Conservation (phyloP, 2,113 vertebrate species). For the Strix aluco region DNA sequence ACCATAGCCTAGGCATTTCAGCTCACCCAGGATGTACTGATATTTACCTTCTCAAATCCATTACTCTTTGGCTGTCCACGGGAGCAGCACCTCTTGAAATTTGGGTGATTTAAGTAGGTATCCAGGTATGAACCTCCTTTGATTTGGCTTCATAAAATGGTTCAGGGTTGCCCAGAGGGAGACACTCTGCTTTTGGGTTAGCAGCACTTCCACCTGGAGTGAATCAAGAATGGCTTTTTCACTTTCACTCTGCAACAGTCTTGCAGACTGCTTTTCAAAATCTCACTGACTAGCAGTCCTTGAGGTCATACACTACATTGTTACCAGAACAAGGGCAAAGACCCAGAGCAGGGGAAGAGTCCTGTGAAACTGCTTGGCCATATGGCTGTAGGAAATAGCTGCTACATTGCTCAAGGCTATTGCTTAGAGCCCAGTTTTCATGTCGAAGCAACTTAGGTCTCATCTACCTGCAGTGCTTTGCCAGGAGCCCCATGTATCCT, state of each 20-base stretch:
- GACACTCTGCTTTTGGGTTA: neutral
- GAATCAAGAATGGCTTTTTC: neutral
- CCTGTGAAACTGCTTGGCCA: neutral
- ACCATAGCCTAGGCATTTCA: neutral
- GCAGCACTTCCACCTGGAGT: neutral
- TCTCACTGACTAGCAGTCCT: neutral
- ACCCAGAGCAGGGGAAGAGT: neutral
- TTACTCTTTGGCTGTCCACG: neutral
- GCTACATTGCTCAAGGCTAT: neutral
- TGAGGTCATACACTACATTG: neutral
- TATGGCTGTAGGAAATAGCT: neutral
- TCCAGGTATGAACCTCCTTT: neutral
- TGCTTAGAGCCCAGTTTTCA: neutral
- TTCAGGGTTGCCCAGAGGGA: neutral
- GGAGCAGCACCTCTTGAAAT: neutral
- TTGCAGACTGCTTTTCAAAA: neutral
- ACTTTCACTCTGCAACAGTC: neutral
- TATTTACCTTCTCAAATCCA: neutral
- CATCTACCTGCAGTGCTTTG: neutral
- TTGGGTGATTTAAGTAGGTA: neutral
- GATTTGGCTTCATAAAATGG: neutral
- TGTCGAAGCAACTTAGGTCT: neutral
- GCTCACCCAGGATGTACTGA: neutral
- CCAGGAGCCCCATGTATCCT: neutral
- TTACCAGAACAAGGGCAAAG: neutral